These are phyloP conservation scores for Zophobas morio DNA, from an alignment of 1,140 invertebrate genomes.

Conservation along the genomic window DNA sequence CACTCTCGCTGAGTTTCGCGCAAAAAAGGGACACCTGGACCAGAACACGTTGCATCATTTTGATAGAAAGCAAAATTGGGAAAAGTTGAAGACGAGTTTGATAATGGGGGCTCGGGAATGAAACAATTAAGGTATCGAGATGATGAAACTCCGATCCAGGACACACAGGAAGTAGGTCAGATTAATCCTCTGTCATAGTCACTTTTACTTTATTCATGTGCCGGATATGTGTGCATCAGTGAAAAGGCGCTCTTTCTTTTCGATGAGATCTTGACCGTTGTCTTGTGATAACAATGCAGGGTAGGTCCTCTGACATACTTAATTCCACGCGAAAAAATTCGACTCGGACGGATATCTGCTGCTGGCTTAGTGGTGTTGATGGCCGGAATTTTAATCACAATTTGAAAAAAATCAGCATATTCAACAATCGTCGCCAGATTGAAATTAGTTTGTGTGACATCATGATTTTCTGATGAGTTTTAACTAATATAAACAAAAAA, in stretches of 20 bases:
- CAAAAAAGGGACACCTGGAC: not conserved
- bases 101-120: not conserved
- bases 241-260: slow-evolving; percentile 37
- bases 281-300: not conserved
- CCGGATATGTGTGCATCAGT: slow-evolving; percentile 43
- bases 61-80: slow-evolving; percentile 30
- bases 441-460: too few relatives aligned
- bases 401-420: too few relatives aligned
- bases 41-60: not conserved
- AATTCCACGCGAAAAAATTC: too few relatives aligned
- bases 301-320: too few relatives aligned
- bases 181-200: slow-evolving; percentile 27
- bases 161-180: slow-evolving; percentile 23
- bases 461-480: too few relatives aligned
- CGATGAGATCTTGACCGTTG: slow-evolving; percentile 25
- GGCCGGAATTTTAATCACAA: too few relatives aligned
- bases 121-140: slow-evolving; percentile 1
- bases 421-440: too few relatives aligned
- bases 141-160: slow-evolving; percentile 26
- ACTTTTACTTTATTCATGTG: slow-evolving; percentile 45
- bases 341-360: too few relatives aligned
- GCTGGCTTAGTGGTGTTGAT: too few relatives aligned
- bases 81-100: too few relatives aligned
- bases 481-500: too few relatives aligned
- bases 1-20: slow-evolving; percentile 3